Evolutionary conservation across 2,888 invertebrate genomes (phyloP), one percentile per base, ranked within the genome.

Genomic region (Synanthedon tipuliformis): DNA sequence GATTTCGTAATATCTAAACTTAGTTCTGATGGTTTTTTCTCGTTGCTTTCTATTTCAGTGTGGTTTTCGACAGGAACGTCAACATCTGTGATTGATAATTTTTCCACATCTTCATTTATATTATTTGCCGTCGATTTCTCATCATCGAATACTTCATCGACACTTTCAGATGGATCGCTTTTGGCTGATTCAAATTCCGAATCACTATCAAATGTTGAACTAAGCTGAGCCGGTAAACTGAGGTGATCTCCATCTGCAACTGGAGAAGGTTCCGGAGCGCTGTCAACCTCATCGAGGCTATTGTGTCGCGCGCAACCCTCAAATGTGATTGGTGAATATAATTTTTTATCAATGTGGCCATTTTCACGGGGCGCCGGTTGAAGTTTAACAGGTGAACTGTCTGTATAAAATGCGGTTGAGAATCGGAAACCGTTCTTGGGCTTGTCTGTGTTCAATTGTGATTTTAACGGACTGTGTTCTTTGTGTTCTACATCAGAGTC

Each of bases 141-240:
- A 59, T 55, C 68, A 56, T 74, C 65, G 48, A 71, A 66, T 51
- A 71, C 62, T 59, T 79, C 78, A 60, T 84, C 82, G 40, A 64
- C 59, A 53, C 55, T 57, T 52, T 85, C 85, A 40, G 82, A 81
- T 27, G 82, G 85, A 40, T 87, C 85, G 56, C 84, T 85, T 63
- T 84, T 84, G 4, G 85, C 87, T 4, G 86, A 86, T 71, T 86
- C 86, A 58, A 86, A 85, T 65, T 86, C 86, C 5, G 86, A 83
- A 66, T 85, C 85, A 63, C 87, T 83, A 61, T 85, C 84, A 57
- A 78, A 57, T 34, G 72, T 73, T 18, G 71, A 62, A 60, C 59
- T 69, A 52, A 63, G 56, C 49, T 71, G 62, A 50, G 63, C 56
- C 11, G 75, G 68, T 60, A 78, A 65, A 60, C 67, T 69, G 41